Evolutionary conservation across 2,797 vertebrate genomes (phyloP).

Genomic region (Apodemus agrarius): DNA sequence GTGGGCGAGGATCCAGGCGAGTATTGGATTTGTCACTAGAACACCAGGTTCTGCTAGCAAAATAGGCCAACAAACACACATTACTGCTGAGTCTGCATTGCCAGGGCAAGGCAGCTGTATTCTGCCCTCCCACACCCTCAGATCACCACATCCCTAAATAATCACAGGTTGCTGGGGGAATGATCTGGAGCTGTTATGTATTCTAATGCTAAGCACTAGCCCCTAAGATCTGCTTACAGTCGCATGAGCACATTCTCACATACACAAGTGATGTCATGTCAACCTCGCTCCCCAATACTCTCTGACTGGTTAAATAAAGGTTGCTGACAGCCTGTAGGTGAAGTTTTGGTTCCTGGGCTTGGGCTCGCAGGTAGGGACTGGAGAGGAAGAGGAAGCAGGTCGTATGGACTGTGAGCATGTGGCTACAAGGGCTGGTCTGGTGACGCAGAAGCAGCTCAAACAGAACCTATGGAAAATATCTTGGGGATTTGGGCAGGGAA

Average conservation of each 20-base stretch:
- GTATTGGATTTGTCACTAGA: neutral
- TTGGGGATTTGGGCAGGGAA: too few relatives aligned
- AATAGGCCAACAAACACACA: slow-evolving; percentile 28
- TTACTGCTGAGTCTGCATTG: slow-evolving; percentile 54
- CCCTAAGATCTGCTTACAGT: neutral
- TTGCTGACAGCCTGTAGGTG: neutral
- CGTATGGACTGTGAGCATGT: too few relatives aligned
- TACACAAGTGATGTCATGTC: neutral
- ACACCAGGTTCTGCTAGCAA: neutral
- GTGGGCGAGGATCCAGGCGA: neutral
- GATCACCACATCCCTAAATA: slow-evolving; percentile 57
- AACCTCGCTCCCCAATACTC: neutral
- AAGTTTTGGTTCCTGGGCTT: neutral
- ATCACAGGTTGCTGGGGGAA: slow-evolving; percentile 55
- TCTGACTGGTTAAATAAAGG: neutral
- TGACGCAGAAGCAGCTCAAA: too few relatives aligned
- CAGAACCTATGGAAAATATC: too few relatives aligned
- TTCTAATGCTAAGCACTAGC: neutral
- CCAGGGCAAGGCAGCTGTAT: neutral
- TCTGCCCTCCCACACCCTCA: slow-evolving; percentile 38
- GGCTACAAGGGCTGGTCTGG: too few relatives aligned
- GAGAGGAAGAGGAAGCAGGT: too few relatives aligned
- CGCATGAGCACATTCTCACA: neutral
- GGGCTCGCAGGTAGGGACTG: neutral
- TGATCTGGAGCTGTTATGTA: neutral